phyloP scores from a whole-genome alignment of 2,113 vertebrate species.

The Benitochromis conjunctus region DNA sequence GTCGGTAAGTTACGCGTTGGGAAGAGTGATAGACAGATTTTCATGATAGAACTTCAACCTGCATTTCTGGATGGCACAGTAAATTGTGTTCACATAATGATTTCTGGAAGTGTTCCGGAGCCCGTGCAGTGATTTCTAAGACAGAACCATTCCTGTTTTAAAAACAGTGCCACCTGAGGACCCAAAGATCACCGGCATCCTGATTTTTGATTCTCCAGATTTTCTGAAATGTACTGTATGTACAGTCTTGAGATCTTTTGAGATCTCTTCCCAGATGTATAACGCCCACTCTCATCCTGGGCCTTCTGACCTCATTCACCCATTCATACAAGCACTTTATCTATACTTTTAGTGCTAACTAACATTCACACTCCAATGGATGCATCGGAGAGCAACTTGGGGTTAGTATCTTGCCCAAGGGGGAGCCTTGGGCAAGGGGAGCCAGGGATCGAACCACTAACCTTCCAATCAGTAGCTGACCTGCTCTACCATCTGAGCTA shows the following conservation, averaged over 20 bases:
- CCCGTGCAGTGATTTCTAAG: neutral
- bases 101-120: neutral
- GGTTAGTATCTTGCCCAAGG: no score
- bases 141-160: neutral
- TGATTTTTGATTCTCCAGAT: neutral
- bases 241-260: neutral
- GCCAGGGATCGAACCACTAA: no score
- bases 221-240: neutral
- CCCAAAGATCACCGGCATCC: neutral
- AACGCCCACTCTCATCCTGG: no score
- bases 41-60: neutral
- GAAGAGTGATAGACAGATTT: neutral
- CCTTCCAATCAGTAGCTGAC: no score
- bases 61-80: neutral
- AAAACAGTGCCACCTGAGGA: neutral
- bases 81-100: neutral
- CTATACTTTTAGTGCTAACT: no score
- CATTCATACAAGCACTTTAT: no score
- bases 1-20: neutral
- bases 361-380: no score
- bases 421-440: no score
- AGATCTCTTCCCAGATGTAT: no score
- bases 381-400: no score
- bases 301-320: no score
- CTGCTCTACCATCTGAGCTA: no score